These are phyloP conservation scores for Phyllopteryx taeniolatus DNA, from an alignment of 2,113 vertebrate species.

Conservation along the genomic window DNA sequence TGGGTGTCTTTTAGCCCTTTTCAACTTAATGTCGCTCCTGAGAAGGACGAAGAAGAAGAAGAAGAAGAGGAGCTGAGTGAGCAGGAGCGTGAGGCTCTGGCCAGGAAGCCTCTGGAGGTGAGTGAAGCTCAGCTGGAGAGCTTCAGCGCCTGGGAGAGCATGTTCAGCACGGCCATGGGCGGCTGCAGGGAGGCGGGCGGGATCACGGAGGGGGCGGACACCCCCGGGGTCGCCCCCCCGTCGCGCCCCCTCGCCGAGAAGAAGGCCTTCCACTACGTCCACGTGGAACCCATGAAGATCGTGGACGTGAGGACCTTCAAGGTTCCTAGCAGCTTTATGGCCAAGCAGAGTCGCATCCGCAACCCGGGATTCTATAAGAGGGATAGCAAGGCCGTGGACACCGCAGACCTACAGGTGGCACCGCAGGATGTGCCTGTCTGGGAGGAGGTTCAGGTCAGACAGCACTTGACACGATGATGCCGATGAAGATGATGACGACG, in stretches of 20 bases:
- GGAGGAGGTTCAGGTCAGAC: slow-evolving; percentile 76
- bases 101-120: slow-evolving; percentile 65
- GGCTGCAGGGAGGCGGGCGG: slow-evolving; percentile 67
- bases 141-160: slow-evolving; percentile 85
- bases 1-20: slow-evolving; percentile 27
- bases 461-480: not conserved
- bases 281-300: slow-evolving; percentile 86
- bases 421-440: slow-evolving; percentile 79
- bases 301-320: slow-evolving; percentile 88
- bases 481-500: not conserved
- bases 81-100: slow-evolving; percentile 79
- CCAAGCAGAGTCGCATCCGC: slow-evolving; percentile 79
- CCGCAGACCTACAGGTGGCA: slow-evolving; percentile 80
- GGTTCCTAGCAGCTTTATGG: slow-evolving; percentile 84
- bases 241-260: slow-evolving; percentile 11
- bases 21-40: not conserved
- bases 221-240: not conserved
- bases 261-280: slow-evolving; percentile 80
- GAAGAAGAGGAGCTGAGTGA: slow-evolving; percentile 73
- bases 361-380: slow-evolving; percentile 78
- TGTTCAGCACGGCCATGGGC: slow-evolving; percentile 88
- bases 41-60: slow-evolving; percentile 67
- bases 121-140: slow-evolving; percentile 62
- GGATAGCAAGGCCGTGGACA: slow-evolving; percentile 81
- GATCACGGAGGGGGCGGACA: slow-evolving; percentile 31